phyloP scores from a whole-genome alignment of 1,140 invertebrate species.

The Drosophila repletoides region DNA sequence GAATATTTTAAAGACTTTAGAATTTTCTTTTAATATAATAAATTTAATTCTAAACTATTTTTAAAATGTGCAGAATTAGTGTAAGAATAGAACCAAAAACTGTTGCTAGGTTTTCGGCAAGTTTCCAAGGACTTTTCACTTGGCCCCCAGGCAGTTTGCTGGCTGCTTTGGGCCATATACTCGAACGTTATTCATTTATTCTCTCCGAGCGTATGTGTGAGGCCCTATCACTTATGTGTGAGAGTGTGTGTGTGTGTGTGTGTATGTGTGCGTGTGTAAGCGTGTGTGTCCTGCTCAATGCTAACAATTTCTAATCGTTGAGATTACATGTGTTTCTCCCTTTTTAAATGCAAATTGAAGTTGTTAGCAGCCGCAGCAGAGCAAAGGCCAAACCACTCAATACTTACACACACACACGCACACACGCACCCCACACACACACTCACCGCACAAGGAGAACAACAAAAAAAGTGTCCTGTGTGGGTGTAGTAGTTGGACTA shows the following conservation, averaged over 20 bases:
- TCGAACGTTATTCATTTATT: slow-evolving; percentile 45
- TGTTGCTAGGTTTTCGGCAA: too few relatives aligned
- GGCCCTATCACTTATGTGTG: not conserved
- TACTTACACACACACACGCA: slow-evolving; percentile 20
- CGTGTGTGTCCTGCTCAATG: slow-evolving; percentile 27
- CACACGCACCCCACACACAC: not conserved
- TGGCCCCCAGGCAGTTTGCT: slow-evolving; percentile 24
- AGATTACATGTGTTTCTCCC: slow-evolving; percentile 76
- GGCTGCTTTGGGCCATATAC: slow-evolving; percentile 16
- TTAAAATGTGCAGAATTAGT: too few relatives aligned
- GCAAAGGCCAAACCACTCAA: slow-evolving; percentile 55
- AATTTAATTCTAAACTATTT: too few relatives aligned
- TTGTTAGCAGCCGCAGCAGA: slow-evolving; percentile 65
- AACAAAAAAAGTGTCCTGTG: too few relatives aligned
- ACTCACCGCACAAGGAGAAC: too few relatives aligned
- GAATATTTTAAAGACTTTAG: not conserved
- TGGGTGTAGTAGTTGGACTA: too few relatives aligned
- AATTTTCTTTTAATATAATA: too few relatives aligned
- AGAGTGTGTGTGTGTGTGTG: slow-evolving; percentile 1
- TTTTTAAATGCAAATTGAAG: slow-evolving; percentile 80
- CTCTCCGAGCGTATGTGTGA: slow-evolving; percentile 3
- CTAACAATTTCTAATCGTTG: slow-evolving; percentile 76
- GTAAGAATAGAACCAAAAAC: too few relatives aligned
- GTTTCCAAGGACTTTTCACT: slow-evolving; percentile 11
- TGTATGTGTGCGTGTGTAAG: not conserved